Evolutionary conservation across 2,113 vertebrate species (phyloP).

Genomic region (Nannobrachium achirus): DNA sequence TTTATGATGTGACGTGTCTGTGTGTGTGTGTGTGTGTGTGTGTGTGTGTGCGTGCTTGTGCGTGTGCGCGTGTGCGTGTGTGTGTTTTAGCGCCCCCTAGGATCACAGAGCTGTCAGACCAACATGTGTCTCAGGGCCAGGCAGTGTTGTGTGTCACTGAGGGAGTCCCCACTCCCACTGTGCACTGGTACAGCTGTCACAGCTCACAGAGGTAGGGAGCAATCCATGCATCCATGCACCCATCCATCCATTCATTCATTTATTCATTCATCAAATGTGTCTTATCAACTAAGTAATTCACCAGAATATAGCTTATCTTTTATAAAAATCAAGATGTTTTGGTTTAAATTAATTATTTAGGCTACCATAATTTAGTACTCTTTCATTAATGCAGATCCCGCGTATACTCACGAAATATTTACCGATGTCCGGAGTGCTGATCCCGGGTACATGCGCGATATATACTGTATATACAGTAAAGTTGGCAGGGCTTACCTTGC

Average conservation of each 20-base stretch:
- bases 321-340: too few relatives aligned
- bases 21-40: not conserved
- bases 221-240: not conserved
- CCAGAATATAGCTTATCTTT: too few relatives aligned
- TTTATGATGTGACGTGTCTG: not conserved
- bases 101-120: slow-evolving; percentile 85
- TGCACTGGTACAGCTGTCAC: slow-evolving; percentile 90
- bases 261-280: too few relatives aligned
- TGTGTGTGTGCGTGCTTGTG: slow-evolving; percentile 9
- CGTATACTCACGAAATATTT: too few relatives aligned
- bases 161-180: slow-evolving; percentile 86
- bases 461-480: too few relatives aligned
- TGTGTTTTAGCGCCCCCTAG: slow-evolving; percentile 83
- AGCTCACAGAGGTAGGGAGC: slow-evolving; percentile 82
- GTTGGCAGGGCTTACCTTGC: too few relatives aligned
- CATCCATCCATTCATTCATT: not conserved
- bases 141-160: slow-evolving; percentile 85
- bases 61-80: slow-evolving; percentile 27
- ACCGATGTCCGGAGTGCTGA: too few relatives aligned
- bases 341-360: too few relatives aligned
- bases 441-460: too few relatives aligned
- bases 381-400: too few relatives aligned
- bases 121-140: slow-evolving; percentile 78
- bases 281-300: too few relatives aligned
- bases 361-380: too few relatives aligned